Conservation (phyloP, 37 sponge, comb jelly and placozoan genomes). For the Bolinopsis microptera region DNA sequence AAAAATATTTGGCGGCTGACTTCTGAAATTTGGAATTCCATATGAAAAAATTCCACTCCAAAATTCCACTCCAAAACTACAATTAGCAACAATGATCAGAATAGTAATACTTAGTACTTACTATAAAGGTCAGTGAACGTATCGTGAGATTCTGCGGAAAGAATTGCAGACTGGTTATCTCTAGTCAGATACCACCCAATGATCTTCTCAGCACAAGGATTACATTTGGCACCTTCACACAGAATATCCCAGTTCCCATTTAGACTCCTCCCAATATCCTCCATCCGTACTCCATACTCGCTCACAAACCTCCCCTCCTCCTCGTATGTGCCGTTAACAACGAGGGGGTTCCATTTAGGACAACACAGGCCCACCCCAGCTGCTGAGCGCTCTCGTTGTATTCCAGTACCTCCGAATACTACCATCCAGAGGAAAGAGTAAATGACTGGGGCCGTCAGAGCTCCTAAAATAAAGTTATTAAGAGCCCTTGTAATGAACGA, state of each 20-base stretch:
- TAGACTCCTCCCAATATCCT: neutral
- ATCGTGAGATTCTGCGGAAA: neutral
- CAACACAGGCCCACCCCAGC: neutral
- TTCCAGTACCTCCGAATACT: slow-evolving; percentile 44
- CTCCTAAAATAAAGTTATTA: too few relatives aligned
- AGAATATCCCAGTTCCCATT: neutral
- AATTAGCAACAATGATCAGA: too few relatives aligned
- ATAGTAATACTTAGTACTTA: too few relatives aligned
- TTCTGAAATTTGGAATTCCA: too few relatives aligned
- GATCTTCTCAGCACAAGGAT: neutral
- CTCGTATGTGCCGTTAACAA: neutral
- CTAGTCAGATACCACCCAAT: neutral
- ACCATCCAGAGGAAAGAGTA: slow-evolving; percentile 9
- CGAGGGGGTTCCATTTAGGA: slow-evolving; percentile 3
- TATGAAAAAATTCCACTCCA: too few relatives aligned
- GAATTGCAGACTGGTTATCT: neutral
- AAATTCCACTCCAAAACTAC: too few relatives aligned
- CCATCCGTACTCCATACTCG: neutral
- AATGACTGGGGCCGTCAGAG: slow-evolving; percentile 43
- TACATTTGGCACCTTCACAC: neutral
- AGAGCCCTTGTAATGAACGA: too few relatives aligned
- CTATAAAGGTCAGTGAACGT: neutral
- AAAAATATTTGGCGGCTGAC: too few relatives aligned
- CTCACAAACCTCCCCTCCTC: neutral
- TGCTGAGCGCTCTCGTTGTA: neutral